phyloP scores from a whole-genome alignment of 2,113 vertebrate genomes.

The Macrotus californicus region DNA sequence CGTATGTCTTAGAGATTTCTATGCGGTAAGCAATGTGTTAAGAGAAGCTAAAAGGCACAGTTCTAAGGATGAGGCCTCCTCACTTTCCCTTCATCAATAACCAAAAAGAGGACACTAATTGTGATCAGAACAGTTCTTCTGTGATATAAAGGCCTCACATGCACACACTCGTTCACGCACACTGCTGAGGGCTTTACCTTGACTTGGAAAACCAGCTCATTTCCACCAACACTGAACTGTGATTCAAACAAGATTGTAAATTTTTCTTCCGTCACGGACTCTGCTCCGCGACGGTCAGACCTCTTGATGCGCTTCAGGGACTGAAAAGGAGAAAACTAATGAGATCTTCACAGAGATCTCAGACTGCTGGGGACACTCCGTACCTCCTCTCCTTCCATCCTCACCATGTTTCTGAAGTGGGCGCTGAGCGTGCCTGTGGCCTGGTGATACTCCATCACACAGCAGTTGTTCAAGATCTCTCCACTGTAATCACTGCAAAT shows the following conservation, averaged over 20 bases:
- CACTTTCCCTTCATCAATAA: background rate
- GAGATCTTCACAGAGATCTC: background rate
- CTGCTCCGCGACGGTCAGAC: conserved; percentile 94
- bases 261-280: conserved; percentile 97
- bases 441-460: conserved; percentile 98
- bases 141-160: background rate
- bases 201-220: conserved; percentile 98
- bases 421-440: conserved; percentile 94
- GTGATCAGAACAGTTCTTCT: background rate
- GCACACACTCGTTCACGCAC: background rate
- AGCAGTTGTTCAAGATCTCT: conserved; percentile 98
- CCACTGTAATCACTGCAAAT: conserved; percentile 91
- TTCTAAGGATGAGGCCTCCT: background rate
- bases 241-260: conserved; percentile 98
- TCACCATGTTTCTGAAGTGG: conserved; percentile 98
- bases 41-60: background rate
- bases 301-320: conserved; percentile 98
- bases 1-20: too few species aligned
- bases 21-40: too few species aligned
- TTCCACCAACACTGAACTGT: conserved; percentile 96
- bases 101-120: background rate
- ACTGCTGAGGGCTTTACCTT: conserved; percentile 82
- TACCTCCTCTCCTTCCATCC: background rate
- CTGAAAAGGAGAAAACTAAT: conserved; percentile 70
- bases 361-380: rapidly evolving